These are phyloP conservation scores for Rhaphigaster nebulosa DNA, from an alignment of 2,888 invertebrate genomes.

Conservation along the genomic window DNA sequence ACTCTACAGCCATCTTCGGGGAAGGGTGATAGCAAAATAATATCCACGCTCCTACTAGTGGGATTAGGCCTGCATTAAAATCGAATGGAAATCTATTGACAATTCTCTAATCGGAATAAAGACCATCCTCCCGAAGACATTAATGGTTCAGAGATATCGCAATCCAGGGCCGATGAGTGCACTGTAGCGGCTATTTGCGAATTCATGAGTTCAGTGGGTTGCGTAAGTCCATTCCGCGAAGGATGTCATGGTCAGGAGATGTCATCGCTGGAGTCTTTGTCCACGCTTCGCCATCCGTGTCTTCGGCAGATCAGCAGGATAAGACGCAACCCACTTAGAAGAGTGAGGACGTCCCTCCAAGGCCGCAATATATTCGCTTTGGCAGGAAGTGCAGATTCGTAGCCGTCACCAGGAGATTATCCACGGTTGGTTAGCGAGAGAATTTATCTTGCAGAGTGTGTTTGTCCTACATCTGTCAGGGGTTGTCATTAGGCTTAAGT, in stretches of 20 bases:
- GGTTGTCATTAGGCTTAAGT: slow-evolving; percentile 4
- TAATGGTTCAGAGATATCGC: not conserved
- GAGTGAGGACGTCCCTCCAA: not conserved
- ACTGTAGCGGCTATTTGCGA: not conserved
- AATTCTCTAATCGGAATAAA: not conserved
- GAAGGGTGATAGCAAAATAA: not conserved
- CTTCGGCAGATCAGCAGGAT: slow-evolving; percentile 24
- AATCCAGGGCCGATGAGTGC: not conserved
- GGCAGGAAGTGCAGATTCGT: slow-evolving; percentile 1
- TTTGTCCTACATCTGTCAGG: slow-evolving; percentile 20
- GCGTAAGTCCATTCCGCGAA: not conserved
- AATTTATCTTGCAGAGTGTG: slow-evolving; percentile 2
- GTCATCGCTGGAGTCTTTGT: slow-evolving; percentile 15
- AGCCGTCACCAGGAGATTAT: slow-evolving; percentile 3
- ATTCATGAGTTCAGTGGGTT: slow-evolving; percentile 11
- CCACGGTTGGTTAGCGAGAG: slow-evolving; percentile 6
- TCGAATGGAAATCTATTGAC: not conserved
- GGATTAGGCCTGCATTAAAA: no score
- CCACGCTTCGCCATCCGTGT: slow-evolving; percentile 27
- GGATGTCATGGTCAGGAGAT: slow-evolving; percentile 27
- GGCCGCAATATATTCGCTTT: not conserved
- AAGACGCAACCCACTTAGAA: not conserved
- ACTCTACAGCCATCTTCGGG: not conserved
- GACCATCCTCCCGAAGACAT: not conserved
- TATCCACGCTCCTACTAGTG: not conserved